A percentile compares a stretch with the other conserved stretches of the same genome.
phyloP scores from a whole-genome alignment of 2,797 vertebrate genomes.

The Erithacus rubecula region DNA sequence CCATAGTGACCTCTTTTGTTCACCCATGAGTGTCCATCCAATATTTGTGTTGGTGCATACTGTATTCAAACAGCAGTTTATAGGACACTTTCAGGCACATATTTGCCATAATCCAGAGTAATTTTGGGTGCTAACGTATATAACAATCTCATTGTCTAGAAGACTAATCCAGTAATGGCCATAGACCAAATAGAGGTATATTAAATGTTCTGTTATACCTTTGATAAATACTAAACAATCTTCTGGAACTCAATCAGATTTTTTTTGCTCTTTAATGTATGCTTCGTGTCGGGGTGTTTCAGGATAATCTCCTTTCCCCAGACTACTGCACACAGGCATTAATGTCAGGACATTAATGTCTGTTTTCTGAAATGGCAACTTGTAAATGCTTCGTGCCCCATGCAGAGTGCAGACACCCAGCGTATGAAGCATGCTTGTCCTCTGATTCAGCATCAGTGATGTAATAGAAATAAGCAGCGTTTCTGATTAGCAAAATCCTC shows the following conservation, averaged over 20 bases:
- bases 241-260: not conserved
- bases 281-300: not conserved
- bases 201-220: not conserved
- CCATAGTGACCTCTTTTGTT: rapidly evolving
- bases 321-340: not conserved
- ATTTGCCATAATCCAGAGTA: not conserved
- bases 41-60: not conserved
- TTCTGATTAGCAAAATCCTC: conserved; percentile 67
- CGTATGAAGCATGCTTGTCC: conserved; percentile 24
- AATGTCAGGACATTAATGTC: conserved; percentile 7
- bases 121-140: not conserved
- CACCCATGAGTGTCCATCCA: not conserved
- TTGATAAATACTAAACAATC: conserved; percentile 17
- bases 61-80: not conserved
- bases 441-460: conserved; percentile 45
- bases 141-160: conserved; percentile 40
- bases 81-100: not conserved
- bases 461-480: conserved; percentile 63
- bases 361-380: conserved; percentile 43
- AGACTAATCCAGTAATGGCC: not conserved
- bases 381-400: conserved; percentile 11
- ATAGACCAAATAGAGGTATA: conserved; percentile 9
- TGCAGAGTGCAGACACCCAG: conserved; percentile 59
- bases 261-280: not conserved
- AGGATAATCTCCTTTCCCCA: not conserved